Percentiles rank a stretch among this genome's conserved stretches.
phyloP scores from a whole-genome alignment of 2,888 invertebrate species.

The Patella depressa region DNA sequence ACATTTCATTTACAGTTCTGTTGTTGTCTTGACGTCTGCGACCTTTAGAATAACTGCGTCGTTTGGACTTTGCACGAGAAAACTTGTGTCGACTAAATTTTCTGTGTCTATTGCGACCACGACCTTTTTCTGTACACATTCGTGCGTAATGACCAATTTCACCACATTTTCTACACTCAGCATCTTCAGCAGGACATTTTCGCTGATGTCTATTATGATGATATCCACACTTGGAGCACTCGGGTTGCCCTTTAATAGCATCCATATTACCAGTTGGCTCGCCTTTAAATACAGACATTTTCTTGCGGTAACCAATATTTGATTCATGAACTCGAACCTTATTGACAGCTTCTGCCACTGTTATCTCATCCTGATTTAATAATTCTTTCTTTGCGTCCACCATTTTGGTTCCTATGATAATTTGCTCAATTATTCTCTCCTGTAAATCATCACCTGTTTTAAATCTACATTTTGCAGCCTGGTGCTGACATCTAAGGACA shows the following conservation, averaged over 20 bases:
- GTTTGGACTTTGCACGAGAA: too few species aligned
- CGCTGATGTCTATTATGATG: background rate
- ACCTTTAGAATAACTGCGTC: too few species aligned
- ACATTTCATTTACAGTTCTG: too few species aligned
- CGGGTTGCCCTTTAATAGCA: background rate
- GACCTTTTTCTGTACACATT: background rate
- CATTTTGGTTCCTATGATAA: background rate
- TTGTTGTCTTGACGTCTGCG: too few species aligned
- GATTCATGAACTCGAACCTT: constrained; percentile 1
- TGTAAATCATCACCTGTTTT: background rate
- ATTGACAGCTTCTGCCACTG: background rate
- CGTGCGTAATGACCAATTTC: background rate
- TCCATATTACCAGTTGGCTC: background rate
- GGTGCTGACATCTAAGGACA: constrained; percentile 3
- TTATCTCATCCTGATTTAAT: background rate
- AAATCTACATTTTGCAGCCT: background rate
- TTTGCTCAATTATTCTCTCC: background rate
- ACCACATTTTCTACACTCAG: background rate
- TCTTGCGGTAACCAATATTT: background rate
- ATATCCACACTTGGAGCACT: background rate
- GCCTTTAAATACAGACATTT: background rate
- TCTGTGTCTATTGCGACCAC: too few species aligned
- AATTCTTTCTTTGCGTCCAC: background rate
- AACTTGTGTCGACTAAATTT: too few species aligned
- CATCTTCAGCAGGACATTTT: background rate